These are phyloP conservation scores for Pachypeltis micranthus DNA, from an alignment of 1,140 invertebrate species.

Conservation along the genomic window DNA sequence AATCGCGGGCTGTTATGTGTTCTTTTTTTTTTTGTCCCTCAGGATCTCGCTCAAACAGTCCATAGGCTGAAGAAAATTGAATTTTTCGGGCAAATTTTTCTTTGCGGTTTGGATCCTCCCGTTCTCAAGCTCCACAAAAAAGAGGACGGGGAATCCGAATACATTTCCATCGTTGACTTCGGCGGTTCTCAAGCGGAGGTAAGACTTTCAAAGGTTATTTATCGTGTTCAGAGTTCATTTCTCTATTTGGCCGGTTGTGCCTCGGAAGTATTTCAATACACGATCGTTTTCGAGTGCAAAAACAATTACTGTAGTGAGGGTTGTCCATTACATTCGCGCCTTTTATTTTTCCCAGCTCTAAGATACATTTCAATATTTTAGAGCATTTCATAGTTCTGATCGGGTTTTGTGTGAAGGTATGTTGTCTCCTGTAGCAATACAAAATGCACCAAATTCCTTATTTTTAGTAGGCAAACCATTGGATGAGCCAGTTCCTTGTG, in stretches of 20 bases:
- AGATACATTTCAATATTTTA: too few species aligned
- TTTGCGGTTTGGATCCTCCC: slow-evolving; percentile 79
- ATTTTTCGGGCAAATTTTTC: slow-evolving; percentile 73
- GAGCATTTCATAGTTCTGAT: too few species aligned
- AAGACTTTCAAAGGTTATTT: slow-evolving; percentile 28
- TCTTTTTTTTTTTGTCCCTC: slow-evolving; percentile 22
- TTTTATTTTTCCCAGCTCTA: too few species aligned
- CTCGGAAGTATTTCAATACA: neutral
- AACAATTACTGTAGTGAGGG: too few species aligned
- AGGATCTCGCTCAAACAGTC: slow-evolving; percentile 59
- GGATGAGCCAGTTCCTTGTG: too few species aligned
- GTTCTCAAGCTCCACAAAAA: slow-evolving; percentile 61
- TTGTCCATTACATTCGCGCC: too few species aligned
- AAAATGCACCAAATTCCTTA: too few species aligned
- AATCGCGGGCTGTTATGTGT: too few species aligned
- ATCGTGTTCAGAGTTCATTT: neutral
- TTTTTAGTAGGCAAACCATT: too few species aligned
- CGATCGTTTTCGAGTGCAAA: too few species aligned
- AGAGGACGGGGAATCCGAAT: slow-evolving; percentile 49
- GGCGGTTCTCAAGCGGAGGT: slow-evolving; percentile 46
- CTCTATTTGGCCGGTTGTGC: neutral
- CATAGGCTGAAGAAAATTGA: slow-evolving; percentile 61
- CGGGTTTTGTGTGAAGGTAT: too few species aligned
- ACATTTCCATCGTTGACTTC: slow-evolving; percentile 53
- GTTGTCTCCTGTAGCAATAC: too few species aligned